Conservation (phyloP, 2,888 invertebrate species). For the Steinernema carpocapsae region DNA sequence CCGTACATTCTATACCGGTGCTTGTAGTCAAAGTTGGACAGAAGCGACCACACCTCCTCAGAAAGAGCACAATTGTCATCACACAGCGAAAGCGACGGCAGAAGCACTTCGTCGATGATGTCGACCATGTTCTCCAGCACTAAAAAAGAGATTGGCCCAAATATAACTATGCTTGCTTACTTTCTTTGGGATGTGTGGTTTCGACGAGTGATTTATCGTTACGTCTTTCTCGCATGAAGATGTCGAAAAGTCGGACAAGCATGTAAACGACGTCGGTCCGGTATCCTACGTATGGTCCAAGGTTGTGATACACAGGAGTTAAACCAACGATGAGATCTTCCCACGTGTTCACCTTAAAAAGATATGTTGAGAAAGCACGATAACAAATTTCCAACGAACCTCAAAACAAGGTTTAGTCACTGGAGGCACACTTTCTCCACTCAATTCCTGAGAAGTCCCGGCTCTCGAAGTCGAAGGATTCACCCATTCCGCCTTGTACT, state of each 20-base stretch:
- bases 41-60: conserved; percentile 89
- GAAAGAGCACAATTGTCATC: conserved; percentile 93
- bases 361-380: neutral
- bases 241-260: conserved; percentile 74
- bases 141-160: conserved; percentile 44
- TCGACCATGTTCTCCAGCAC: conserved; percentile 54
- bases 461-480: neutral
- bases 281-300: conserved; percentile 86
- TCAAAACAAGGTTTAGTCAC: neutral
- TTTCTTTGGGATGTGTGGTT: neutral
- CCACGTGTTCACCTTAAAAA: conserved; percentile 50
- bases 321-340: conserved; percentile 69
- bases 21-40: conserved; percentile 71
- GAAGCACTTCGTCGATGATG: conserved; percentile 79
- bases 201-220: conserved; percentile 37
- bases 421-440: neutral
- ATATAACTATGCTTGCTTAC: too few species aligned
- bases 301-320: conserved; percentile 82
- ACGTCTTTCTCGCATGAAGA: conserved; percentile 70
- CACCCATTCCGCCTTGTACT: neutral
- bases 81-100: conserved; percentile 88
- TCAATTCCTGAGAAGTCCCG: too few species aligned
- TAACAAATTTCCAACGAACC: neutral
- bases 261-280: conserved; percentile 91
- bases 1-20: conserved; percentile 82